Base-by-base conservation (phyloP, 2,797 vertebrate species). In the Amphiprion clarkii region DNA sequence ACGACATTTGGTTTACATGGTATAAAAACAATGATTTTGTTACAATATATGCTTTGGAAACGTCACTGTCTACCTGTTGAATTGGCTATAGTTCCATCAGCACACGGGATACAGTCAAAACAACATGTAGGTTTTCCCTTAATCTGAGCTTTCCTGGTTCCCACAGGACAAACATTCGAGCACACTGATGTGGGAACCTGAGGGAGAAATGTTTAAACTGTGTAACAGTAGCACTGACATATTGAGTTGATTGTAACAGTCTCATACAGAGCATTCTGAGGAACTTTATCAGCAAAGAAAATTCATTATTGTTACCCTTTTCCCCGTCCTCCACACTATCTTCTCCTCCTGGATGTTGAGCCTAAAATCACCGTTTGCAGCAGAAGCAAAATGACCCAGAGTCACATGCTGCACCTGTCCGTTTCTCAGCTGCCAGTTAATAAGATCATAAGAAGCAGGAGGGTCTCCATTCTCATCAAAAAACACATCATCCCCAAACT, bases 351-450 rank as follows among this genome's bases (percentile, higher is more conserved):
- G 55, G 27, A 95, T 86, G 39, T 71, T 88, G 21, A 95, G 92
- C 39, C 89, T 56, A 81, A 90, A 91, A 42, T 59, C 31, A 44
- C 76, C 74, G 3, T 89, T 72, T 60, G 72, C 71, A 71, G 72
- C 40, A 25, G 79, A 90, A 39, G 61, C 55, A 74, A 94, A 95
- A 69, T 92, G 63, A 29, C 95, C 94, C 73, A 95, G 54, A 19
- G 88, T 88, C 48, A 94, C 91, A 83, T 95, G 94, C n/a, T 93
- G 85, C 54, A 95, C 94, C 70, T 92, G 59, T 0, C 93, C 92
- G 2, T 92, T 82, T 76, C 3, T 91, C 51, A 95, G 73, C 79
- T 95, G 94, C 94, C 94, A 95, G 91, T 95, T 95, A 33, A 95
- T 94, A 2, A 95, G 63, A 13, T 95, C 94, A 78, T 95, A 95